These are phyloP conservation scores for Acrocephalus kingi DNA, from an alignment of 2,113 vertebrate species.

Conservation along the genomic window DNA sequence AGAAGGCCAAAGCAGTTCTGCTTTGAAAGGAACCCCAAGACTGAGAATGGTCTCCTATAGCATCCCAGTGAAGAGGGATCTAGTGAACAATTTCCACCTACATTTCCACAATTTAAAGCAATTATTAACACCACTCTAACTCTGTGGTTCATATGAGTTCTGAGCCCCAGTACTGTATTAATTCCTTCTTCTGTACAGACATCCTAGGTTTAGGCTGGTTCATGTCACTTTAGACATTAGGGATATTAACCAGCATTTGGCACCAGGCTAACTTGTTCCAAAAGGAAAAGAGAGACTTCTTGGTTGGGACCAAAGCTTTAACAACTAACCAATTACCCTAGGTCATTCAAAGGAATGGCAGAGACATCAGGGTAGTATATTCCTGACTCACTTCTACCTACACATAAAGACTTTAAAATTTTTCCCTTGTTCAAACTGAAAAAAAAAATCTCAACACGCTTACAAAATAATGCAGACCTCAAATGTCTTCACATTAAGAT, in stretches of 20 bases:
- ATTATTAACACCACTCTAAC: neutral
- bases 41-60: neutral
- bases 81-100: neutral
- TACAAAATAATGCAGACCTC: neutral
- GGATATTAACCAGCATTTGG: neutral
- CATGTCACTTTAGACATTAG: neutral
- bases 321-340: neutral
- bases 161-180: neutral
- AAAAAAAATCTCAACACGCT: neutral
- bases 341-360: neutral
- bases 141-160: neutral
- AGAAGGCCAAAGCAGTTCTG: neutral
- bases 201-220: neutral
- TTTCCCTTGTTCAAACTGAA: neutral
- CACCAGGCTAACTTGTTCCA: neutral
- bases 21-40: neutral
- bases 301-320: neutral
- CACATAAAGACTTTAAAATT: conserved; percentile 8
- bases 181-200: neutral
- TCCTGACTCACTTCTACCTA: neutral
- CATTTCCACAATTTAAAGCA: neutral
- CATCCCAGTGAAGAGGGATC: neutral
- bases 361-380: neutral
- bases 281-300: neutral
- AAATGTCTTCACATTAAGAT: neutral